Conservation (phyloP, 2,113 vertebrate species). For the mouse (Mus musculus) region DNA sequence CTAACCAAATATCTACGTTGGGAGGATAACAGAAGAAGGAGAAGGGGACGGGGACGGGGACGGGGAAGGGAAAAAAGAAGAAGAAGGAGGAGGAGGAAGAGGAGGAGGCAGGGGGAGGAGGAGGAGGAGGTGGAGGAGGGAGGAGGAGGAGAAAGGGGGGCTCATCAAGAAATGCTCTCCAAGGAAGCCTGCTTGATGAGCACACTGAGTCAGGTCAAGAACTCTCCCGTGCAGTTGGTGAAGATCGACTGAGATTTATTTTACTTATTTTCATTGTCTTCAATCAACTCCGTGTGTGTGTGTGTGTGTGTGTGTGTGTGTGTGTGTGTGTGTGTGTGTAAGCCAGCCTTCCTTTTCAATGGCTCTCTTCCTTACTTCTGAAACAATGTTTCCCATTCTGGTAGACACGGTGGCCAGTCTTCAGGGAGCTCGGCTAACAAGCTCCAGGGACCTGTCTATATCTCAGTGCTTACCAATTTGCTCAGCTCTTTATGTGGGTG, state of each 20-base stretch:
- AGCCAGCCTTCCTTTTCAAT: not conserved
- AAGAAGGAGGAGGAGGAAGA: too few species aligned
- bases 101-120: too few species aligned
- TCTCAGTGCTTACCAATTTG: not conserved
- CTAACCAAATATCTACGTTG: not conserved
- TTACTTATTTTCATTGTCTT: not conserved
- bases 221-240: not conserved
- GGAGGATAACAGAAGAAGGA: not conserved
- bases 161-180: not conserved
- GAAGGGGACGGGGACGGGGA: fast-evolving
- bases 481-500: not conserved
- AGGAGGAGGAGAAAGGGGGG: too few species aligned
- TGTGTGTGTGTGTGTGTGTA: not conserved
- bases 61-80: too few species aligned
- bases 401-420: not conserved
- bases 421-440: too few species aligned
- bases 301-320: not conserved
- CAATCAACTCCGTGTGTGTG: not conserved
- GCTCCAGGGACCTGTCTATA: not conserved
- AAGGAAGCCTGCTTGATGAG: slow-evolving; percentile 2
- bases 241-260: not conserved
- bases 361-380: not conserved
- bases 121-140: too few species aligned
- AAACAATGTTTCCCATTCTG: not conserved
- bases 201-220: not conserved